phyloP scores from a whole-genome alignment of 1,140 invertebrate genomes.

The Atopsyche davidsoni region DNA sequence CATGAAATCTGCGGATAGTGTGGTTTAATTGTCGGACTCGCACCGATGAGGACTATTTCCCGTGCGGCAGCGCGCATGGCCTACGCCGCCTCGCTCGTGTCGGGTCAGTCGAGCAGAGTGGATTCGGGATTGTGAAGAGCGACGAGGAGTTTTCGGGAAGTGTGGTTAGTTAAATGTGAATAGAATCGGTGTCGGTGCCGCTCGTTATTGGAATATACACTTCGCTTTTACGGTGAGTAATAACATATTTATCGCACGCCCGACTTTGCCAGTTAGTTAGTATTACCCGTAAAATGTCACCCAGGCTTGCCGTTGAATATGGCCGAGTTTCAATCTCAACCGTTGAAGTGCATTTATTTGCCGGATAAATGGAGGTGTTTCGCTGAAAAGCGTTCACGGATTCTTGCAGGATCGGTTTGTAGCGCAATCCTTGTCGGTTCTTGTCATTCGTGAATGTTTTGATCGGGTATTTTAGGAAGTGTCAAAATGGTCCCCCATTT shows the following conservation, averaged over 20 bases:
- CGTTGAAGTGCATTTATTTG: background rate
- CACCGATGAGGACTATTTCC: constrained; percentile 12
- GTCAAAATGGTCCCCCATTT: too few species aligned
- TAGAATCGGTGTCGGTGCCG: constrained; percentile 20
- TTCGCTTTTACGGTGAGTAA: constrained; percentile 17
- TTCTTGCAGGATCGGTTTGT: constrained; percentile 2
- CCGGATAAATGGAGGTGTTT: background rate
- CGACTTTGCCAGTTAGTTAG: background rate
- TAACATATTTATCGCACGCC: background rate
- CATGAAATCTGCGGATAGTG: too few species aligned
- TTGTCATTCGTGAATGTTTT: too few species aligned
- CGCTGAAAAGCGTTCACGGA: background rate
- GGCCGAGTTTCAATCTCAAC: constrained; percentile 12
- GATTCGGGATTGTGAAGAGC: constrained; percentile 14
- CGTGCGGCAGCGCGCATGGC: constrained; percentile 9
- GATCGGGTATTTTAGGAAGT: too few species aligned
- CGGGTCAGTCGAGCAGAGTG: constrained; percentile 6
- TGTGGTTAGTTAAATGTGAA: constrained; percentile 22
- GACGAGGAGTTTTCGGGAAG: constrained; percentile 22
- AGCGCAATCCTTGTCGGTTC: too few species aligned
- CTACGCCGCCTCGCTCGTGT: constrained; percentile 16
- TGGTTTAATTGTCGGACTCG: too few species aligned
- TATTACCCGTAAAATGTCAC: constrained; percentile 10
- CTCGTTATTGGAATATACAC: constrained; percentile 19
- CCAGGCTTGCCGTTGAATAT: constrained; percentile 15